These are phyloP conservation scores for Nephila pilipes DNA, from an alignment of 1,140 invertebrate species.

Conservation along the genomic window DNA sequence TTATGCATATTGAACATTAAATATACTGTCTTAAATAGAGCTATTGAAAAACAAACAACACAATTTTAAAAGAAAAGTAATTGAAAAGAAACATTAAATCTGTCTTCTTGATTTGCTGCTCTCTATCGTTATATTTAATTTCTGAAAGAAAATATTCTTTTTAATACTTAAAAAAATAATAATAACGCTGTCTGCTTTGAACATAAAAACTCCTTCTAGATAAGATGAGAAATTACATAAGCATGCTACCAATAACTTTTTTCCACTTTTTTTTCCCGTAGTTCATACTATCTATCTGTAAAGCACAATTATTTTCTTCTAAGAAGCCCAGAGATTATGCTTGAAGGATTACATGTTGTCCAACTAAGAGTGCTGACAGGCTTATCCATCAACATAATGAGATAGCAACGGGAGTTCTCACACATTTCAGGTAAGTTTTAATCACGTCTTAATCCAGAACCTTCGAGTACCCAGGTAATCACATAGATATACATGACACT, in stretches of 20 bases:
- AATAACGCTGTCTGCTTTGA: no score
- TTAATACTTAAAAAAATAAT: no score
- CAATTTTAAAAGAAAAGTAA: no score
- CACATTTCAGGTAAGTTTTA: slow-evolving; percentile 14
- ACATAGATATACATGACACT: slow-evolving; percentile 25
- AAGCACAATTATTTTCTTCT: not conserved
- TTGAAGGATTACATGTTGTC: slow-evolving; percentile 57
- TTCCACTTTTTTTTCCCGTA: not conserved
- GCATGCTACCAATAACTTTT: not conserved
- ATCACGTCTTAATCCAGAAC: slow-evolving; percentile 43
- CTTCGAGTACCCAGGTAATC: slow-evolving; percentile 12
- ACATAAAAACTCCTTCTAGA: not conserved
- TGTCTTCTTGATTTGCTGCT: no score
- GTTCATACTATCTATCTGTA: not conserved
- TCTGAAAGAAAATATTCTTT: no score
- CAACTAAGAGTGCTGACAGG: slow-evolving; percentile 36
- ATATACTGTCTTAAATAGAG: no score
- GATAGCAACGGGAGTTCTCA: slow-evolving; percentile 42
- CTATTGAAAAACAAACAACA: no score
- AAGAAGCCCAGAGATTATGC: slow-evolving; percentile 28
- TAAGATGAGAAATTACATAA: not conserved
- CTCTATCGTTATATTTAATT: no score
- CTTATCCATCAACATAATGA: slow-evolving; percentile 62
- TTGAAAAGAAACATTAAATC: no score
- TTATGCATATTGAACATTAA: no score